Evolutionary conservation across 2,113 vertebrate species (phyloP).

Genomic region (Polyodon spathula): DNA sequence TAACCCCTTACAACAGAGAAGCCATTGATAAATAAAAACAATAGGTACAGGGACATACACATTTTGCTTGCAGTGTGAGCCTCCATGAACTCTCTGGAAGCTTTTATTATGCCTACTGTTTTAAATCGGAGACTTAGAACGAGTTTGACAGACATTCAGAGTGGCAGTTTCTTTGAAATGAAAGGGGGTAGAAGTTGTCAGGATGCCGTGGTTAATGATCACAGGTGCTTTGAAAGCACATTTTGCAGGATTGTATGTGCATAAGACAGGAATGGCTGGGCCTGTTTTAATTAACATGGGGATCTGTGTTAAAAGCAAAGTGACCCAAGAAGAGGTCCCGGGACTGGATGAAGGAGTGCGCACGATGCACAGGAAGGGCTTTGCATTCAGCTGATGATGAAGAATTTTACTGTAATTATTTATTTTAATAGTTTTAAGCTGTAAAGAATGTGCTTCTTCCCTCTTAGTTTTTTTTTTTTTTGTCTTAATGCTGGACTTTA

Average conservation of each 20-base stretch:
- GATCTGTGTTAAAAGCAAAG: not conserved
- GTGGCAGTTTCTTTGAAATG: not conserved
- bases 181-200: not conserved
- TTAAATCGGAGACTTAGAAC: not conserved
- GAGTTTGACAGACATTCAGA: not conserved
- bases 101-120: too few relatives aligned
- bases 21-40: too few relatives aligned
- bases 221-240: slow-evolving; percentile 13
- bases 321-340: not conserved
- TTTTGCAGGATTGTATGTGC: slow-evolving; percentile 23
- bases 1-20: too few relatives aligned
- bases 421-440: slow-evolving; percentile 22
- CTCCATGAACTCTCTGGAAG: too few relatives aligned
- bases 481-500: slow-evolving; percentile 36
- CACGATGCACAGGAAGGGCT: slow-evolving; percentile 34
- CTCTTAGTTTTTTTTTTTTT: slow-evolving; percentile 27
- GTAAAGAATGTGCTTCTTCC: slow-evolving; percentile 39
- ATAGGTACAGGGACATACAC: too few relatives aligned
- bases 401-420: too few relatives aligned
- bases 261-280: slow-evolving; percentile 20
- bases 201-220: slow-evolving; percentile 12
- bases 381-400: too few relatives aligned
- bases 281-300: slow-evolving; percentile 2
- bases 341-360: slow-evolving; percentile 22
- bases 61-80: too few relatives aligned